Base-by-base conservation (phyloP, 1,140 invertebrate species). In the Drosophila saltans region DNA sequence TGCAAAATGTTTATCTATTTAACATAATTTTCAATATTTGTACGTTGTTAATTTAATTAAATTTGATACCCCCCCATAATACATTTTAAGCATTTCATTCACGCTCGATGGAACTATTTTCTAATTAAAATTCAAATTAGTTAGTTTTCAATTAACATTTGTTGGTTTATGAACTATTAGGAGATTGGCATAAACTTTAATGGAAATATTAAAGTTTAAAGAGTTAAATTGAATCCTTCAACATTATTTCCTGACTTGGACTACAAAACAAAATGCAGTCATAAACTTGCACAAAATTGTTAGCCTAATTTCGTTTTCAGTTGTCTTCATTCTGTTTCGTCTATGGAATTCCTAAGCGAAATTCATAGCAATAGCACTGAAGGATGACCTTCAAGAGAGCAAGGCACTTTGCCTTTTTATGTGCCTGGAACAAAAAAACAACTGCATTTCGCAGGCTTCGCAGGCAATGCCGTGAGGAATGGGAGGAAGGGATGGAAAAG, bases 271-370 rank as follows among this genome's bases (percentile, higher is more conserved):
- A 52, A 5, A 9, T 11, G 21, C 2, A 52, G 11, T 9, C 3
- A 43, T 43, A 43, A 43, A n/a, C 41, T 43, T 16, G 41, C 11
- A 16, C 16, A 10, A 48, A 48, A 48, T 21, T 9, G 45, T 48
- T 48, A 48, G 45, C 45, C 45, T 52, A 52, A 52, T 52, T 52
- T 52, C 9, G 8, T 52, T 52, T 52, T 24, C 45, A 52, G 7
- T 52, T 52, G 45, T 21, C 45, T 52, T 52, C 45, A 52, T 26
- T 24, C 10, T 3, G 21, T 52, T 30, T 30, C 4, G 8, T 26
- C 45, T 52, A 52, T 2, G 21, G 67, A 81, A 83, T 76, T 83
- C 66, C 73, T 84, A 64, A 81, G 69, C 77, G 78, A 76, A 68
- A 67, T 66, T 69, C 41, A 61, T 11, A 41, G 55, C 33, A 30